A percentile compares a stretch with the other conserved stretches of the same genome.
These are phyloP conservation scores for Drosophila sordidapex DNA, from an alignment of 2,888 invertebrate species.

Conservation along the genomic window DNA sequence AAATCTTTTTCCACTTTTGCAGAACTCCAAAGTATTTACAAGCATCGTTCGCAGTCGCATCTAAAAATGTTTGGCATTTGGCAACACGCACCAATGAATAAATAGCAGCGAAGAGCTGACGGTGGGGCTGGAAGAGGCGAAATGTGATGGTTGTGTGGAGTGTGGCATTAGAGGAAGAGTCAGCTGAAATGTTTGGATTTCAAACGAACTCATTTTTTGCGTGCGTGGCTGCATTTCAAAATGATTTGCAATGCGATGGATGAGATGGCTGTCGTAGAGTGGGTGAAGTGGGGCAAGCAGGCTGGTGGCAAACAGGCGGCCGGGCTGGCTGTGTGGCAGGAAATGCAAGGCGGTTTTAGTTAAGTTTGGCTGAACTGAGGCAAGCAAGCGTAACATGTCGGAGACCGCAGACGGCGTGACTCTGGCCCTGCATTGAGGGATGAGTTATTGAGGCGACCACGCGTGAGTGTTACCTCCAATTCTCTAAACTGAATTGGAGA, in stretches of 20 bases:
- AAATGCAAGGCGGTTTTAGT: conserved; percentile 68
- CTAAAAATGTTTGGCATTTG: conserved; percentile 79
- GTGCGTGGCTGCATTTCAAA: conserved; percentile 78
- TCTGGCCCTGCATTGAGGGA: conserved; percentile 51
- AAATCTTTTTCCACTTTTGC: conserved; percentile 75
- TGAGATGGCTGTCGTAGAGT: conserved; percentile 28
- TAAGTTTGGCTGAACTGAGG: conserved; percentile 51
- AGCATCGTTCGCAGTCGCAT: conserved; percentile 75
- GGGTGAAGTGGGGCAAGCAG: conserved; percentile 5
- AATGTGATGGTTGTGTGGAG: not conserved
- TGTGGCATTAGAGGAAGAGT: conserved; percentile 21
- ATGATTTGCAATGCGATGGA: conserved; percentile 69
- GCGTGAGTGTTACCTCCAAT: conserved; percentile 55
- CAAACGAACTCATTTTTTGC: conserved; percentile 78
- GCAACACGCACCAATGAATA: conserved; percentile 78
- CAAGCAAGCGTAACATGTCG: conserved; percentile 68
- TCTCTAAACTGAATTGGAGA: conserved; percentile 17
- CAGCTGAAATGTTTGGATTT: conserved; percentile 75
- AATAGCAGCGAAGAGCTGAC: conserved; percentile 39
- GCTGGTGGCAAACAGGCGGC: conserved; percentile 2
- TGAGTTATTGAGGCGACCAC: conserved; percentile 70
- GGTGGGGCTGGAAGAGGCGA: not conserved
- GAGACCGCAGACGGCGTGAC: conserved; percentile 76
- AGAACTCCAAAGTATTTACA: conserved; percentile 77
- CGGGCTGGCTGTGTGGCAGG: conserved; percentile 45